These are phyloP conservation scores for Crocuta crocuta DNA, from an alignment of 2,113 vertebrate genomes.

Conservation along the genomic window DNA sequence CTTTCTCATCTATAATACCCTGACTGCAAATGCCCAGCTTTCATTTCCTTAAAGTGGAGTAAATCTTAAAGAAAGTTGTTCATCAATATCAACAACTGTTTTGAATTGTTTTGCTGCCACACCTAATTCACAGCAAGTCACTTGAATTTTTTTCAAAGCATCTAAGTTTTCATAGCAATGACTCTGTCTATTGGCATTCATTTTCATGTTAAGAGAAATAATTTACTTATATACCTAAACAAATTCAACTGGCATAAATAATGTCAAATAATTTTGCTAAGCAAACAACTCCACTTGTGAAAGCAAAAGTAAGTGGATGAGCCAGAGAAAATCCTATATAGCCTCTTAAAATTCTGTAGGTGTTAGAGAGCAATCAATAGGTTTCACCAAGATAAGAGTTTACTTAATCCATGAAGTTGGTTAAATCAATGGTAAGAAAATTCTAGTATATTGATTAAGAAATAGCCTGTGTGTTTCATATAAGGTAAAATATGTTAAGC, in stretches of 20 bases:
- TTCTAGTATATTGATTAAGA: neutral
- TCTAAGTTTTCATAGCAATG: neutral
- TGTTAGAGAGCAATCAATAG: neutral
- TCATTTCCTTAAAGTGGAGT: neutral
- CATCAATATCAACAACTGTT: neutral
- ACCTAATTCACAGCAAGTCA: neutral
- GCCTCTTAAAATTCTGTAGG: neutral
- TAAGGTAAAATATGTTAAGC: neutral
- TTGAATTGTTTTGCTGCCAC: neutral
- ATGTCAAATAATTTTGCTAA: neutral
- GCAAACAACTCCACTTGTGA: neutral
- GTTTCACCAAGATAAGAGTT: neutral
- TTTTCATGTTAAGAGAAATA: neutral
- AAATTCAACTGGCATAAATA: neutral
- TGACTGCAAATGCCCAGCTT: neutral
- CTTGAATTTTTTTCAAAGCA: neutral
- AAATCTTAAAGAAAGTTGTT: neutral
- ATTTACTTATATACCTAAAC: neutral
- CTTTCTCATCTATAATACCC: neutral
- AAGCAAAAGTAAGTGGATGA: neutral
- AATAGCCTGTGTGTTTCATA: neutral
- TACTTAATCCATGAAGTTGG: neutral
- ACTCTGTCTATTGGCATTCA: neutral
- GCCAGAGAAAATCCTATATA: neutral
- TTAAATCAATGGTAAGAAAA: slow-evolving; percentile 29